phyloP scores from a whole-genome alignment of 1,140 invertebrate species.

The Drosophila takahashii region DNA sequence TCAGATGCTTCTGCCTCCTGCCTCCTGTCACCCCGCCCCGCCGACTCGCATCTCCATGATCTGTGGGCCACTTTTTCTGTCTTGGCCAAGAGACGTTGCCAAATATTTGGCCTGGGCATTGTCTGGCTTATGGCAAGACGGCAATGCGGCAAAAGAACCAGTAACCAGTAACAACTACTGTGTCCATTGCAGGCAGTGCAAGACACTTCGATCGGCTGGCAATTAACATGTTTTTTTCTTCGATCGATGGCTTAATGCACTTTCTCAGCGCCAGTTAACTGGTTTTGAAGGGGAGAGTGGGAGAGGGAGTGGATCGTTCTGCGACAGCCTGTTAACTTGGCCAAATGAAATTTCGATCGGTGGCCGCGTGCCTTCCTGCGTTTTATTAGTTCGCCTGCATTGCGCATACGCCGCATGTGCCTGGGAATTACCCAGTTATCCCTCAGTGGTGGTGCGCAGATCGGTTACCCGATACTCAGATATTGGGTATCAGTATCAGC shows the following conservation, averaged over 20 bases:
- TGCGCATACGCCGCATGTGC: slow-evolving; percentile 74
- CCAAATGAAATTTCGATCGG: slow-evolving; percentile 60
- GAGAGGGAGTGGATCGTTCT: slow-evolving; percentile 3
- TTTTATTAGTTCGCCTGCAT: slow-evolving; percentile 58
- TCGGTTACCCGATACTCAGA: slow-evolving; percentile 4
- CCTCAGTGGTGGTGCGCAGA: slow-evolving; percentile 28
- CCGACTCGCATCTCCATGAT: slow-evolving; percentile 6
- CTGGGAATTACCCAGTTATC: slow-evolving; percentile 43
- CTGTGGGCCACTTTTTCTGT: slow-evolving; percentile 51
- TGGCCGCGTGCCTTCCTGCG: slow-evolving; percentile 57
- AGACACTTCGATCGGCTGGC: slow-evolving; percentile 44
- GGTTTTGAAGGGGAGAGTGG: slow-evolving; percentile 22
- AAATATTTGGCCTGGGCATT: slow-evolving; percentile 63
- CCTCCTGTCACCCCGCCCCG: neutral
- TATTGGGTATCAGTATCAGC: slow-evolving; percentile 23
- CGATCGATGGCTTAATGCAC: slow-evolving; percentile 66
- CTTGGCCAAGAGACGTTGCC: slow-evolving; percentile 59
- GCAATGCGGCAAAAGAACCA: slow-evolving; percentile 66
- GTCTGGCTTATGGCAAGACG: slow-evolving; percentile 55
- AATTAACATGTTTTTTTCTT: slow-evolving; percentile 71
- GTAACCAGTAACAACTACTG: slow-evolving; percentile 51
- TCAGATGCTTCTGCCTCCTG: neutral
- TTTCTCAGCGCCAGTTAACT: slow-evolving; percentile 67
- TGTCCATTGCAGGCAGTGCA: slow-evolving; percentile 24
- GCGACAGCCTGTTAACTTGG: slow-evolving; percentile 40